Percentiles rank a stretch among this genome's conserved stretches.
Conservation (phyloP, 2,797 vertebrate genomes). For the Diplodus sargus region DNA sequence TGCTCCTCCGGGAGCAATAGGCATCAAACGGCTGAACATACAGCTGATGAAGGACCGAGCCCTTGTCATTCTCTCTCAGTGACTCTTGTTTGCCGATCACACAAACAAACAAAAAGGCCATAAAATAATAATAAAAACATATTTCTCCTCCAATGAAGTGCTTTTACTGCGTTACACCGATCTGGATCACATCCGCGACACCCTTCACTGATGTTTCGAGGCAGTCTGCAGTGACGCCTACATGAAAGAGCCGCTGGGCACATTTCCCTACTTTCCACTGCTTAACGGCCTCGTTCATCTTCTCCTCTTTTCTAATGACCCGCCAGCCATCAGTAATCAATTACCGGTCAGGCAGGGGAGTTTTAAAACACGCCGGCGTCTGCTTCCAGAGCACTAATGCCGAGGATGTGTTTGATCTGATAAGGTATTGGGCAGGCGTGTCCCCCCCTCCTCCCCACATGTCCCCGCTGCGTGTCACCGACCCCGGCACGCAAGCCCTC, state of each 20-base stretch:
- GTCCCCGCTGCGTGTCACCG: constrained; percentile 43
- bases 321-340: constrained; percentile 66
- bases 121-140: constrained; percentile 37
- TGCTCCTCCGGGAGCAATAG: constrained; percentile 54
- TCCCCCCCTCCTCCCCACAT: background rate
- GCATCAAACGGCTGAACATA: constrained; percentile 42
- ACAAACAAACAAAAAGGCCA: constrained; percentile 18
- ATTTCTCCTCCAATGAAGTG: constrained; percentile 46
- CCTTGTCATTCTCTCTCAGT: constrained; percentile 15
- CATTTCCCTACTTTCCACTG: constrained; percentile 54
- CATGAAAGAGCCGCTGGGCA: constrained; percentile 50
- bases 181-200: constrained; percentile 48
- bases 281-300: constrained; percentile 64
- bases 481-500: constrained; percentile 58
- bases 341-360: constrained; percentile 49
- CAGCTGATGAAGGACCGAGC: constrained; percentile 34
- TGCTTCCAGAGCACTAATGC: constrained; percentile 46
- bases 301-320: constrained; percentile 56
- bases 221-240: constrained; percentile 34
- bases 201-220: constrained; percentile 33
- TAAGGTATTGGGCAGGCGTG: constrained; percentile 44
- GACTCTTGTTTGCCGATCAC: constrained; percentile 17
- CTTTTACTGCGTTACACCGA: constrained; percentile 40
- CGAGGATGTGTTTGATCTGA: constrained; percentile 65
- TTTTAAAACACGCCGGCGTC: constrained; percentile 39